These are phyloP conservation scores for Bellardia pandia DNA, from an alignment of 2,888 invertebrate species.

Conservation along the genomic window DNA sequence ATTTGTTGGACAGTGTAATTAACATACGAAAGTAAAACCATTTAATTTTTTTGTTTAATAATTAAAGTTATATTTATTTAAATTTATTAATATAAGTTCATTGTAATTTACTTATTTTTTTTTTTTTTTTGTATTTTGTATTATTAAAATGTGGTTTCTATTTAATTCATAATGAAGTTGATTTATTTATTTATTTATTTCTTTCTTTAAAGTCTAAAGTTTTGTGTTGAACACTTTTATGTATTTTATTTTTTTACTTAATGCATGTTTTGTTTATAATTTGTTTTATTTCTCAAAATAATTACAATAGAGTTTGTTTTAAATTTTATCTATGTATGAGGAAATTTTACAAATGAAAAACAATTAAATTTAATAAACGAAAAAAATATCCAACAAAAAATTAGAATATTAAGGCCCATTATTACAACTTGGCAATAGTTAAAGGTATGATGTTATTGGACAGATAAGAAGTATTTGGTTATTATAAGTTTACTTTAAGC, in stretches of 20 bases:
- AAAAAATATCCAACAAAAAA: conserved; percentile 52
- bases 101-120: conserved; percentile 59
- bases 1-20: no score
- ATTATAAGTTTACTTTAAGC: no score
- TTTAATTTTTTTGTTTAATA: conserved; percentile 44
- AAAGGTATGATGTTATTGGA: no score
- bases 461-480: no score
- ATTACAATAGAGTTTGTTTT: conserved; percentile 48
- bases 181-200: conserved; percentile 27
- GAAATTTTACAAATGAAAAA: conserved; percentile 70
- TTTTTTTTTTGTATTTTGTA: conserved; percentile 49
- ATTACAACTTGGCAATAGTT: no score
- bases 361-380: conserved; percentile 45
- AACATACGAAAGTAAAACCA: background rate
- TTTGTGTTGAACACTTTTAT: conserved; percentile 73
- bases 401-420: conserved; percentile 46
- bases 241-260: conserved; percentile 58
- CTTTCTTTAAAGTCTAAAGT: conserved; percentile 63
- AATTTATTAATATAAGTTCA: conserved; percentile 70
- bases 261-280: conserved; percentile 49
- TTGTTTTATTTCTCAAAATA: conserved; percentile 61
- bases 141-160: conserved; percentile 61
- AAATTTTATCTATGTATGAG: conserved; percentile 66
- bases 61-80: conserved; percentile 75
- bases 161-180: conserved; percentile 69